Evolutionary conservation across 2,888 invertebrate genomes (phyloP).

Genomic region (Campoletis raptor): DNA sequence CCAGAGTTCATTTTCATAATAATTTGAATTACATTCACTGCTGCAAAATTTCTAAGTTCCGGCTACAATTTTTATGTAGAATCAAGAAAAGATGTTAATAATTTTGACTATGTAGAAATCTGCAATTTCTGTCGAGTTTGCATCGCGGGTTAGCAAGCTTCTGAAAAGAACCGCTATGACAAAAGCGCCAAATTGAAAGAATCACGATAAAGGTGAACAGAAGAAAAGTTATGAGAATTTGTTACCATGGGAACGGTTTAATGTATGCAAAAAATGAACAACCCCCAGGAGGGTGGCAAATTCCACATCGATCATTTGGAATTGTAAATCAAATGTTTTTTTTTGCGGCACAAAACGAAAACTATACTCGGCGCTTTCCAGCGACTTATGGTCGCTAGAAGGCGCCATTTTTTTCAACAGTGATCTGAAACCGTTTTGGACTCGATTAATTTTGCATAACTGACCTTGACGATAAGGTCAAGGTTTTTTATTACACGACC

Average conservation of each 20-base stretch:
- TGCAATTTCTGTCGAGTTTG: neutral
- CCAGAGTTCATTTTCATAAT: neutral
- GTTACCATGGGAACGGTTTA: neutral
- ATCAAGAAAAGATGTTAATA: neutral
- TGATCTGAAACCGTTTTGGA: neutral
- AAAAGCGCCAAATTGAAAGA: neutral
- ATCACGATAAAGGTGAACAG: neutral
- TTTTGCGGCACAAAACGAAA: neutral
- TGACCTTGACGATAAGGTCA: conserved; percentile 1
- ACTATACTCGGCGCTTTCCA: neutral
- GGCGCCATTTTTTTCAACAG: neutral
- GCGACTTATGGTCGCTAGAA: neutral
- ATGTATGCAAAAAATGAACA: neutral
- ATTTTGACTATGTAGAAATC: neutral
- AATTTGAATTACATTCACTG: neutral
- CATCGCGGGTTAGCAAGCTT: neutral
- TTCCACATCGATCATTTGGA: neutral
- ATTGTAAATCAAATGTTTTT: neutral
- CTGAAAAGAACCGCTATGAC: neutral
- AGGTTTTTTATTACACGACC: neutral
- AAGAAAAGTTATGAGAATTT: neutral
- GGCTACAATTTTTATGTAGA: no score
- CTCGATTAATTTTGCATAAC: neutral
- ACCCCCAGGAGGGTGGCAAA: neutral
- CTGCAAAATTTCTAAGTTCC: neutral